Evolutionary conservation across 1,140 invertebrate genomes (phyloP), one percentile per base, ranked within the genome.

Genomic region (Calephelis virginiensis): DNA sequence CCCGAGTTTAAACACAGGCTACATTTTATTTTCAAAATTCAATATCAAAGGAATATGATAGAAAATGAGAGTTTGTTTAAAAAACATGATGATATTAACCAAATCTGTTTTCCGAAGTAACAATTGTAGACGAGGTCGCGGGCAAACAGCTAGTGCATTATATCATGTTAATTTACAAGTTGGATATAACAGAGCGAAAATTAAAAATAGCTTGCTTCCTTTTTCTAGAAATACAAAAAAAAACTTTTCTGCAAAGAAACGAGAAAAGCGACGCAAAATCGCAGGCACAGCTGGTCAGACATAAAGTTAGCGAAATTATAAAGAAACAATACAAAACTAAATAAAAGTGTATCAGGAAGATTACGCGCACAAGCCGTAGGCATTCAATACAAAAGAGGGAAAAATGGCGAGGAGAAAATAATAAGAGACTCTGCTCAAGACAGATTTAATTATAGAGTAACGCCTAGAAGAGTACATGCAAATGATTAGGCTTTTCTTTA

Each of bases 391-490:
- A 37, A 28, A 59, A 59, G 53, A 37, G 53, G 12, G 50, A 56
- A 56, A 56, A 56, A 56, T 28, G 28, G 14, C 28, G 8, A 14
- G 28, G 9, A 56, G 50, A 56, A 56, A 56, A 56, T 56, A 56
- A 56, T 56, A 56, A 56, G 50, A 56, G 53, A 56, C 17, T 28
- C 53, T 56, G 53, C 37, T 56, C 53, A 38, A 56, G 53, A 56
- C 53, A 59, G 56, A 59, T 59, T 59, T 59, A 59, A 59, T 59
- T 59, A 59, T 59, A 38, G 56, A 59, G 37, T 59, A 59, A 59
- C 11, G 56, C 17, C 56, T 37, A 37, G 37, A 37, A 59, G 56
- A 11, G 40, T 9, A 43, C 40, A 43, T 43, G 40, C 40, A 43
- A 43, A 43, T 43, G 40, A 43, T 59, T 59, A 59, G 56, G 56